Conservation (phyloP, 1,140 invertebrate genomes). For the Drosophila pectinifera region DNA sequence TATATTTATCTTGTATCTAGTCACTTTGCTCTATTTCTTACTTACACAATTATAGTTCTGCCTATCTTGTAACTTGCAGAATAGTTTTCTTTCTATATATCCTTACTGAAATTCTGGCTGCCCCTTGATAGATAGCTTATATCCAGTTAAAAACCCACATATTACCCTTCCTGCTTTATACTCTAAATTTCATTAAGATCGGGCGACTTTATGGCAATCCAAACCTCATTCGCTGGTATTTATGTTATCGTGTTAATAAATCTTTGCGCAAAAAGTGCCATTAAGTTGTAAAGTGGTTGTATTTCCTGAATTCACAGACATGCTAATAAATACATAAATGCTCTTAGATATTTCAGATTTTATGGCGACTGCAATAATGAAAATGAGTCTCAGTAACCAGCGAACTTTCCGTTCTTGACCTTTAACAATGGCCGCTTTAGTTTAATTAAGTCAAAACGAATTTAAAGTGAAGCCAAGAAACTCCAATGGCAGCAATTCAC, state of each 20-base stretch:
- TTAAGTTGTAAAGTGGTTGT: neutral
- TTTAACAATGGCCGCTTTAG: constrained; percentile 10
- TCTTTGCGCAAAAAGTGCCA: neutral
- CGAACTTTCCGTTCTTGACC: constrained; percentile 18
- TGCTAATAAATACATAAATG: neutral
- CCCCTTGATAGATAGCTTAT: too few relatives aligned
- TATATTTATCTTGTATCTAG: too few relatives aligned
- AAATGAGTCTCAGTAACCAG: neutral
- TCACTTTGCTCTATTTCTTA: too few relatives aligned
- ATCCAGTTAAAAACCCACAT: too few relatives aligned
- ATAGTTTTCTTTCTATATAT: too few relatives aligned
- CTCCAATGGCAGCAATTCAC: constrained; percentile 13
- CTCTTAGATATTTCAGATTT: neutral
- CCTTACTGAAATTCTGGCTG: too few relatives aligned
- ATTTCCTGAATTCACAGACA: neutral
- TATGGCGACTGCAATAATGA: neutral
- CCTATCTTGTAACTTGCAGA: too few relatives aligned
- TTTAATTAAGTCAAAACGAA: constrained; percentile 8
- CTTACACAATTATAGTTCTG: too few relatives aligned
- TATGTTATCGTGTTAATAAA: neutral
- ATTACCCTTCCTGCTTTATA: too few relatives aligned
- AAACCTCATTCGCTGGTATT: neutral
- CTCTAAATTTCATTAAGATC: too few relatives aligned
- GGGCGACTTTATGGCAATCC: too few relatives aligned
- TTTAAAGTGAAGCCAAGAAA: constrained; percentile 1